phyloP scores from a whole-genome alignment of 2,113 vertebrate species.

The Lagopus muta region DNA sequence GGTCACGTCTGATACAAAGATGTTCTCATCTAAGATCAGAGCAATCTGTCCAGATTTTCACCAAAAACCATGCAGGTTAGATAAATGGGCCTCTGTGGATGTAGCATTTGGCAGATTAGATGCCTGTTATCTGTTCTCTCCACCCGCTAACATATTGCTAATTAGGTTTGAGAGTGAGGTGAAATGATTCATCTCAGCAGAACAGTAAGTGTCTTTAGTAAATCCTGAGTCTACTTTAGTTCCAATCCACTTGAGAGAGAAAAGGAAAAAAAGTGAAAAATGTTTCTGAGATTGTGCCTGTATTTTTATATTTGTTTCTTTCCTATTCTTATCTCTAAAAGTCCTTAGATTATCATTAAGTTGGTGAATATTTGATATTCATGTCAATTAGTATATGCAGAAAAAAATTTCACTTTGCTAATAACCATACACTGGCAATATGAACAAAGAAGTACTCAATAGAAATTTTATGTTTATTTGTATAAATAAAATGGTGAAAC shows the following conservation, averaged over 20 bases:
- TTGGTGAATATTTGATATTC: background rate
- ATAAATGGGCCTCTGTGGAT: constrained; percentile 60
- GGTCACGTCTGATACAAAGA: background rate
- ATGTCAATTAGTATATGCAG: background rate
- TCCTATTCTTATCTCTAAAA: background rate
- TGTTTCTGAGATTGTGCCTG: background rate
- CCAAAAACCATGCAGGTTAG: background rate
- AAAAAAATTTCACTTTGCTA: background rate
- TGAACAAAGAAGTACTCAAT: background rate
- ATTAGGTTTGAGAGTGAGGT: constrained; percentile 55
- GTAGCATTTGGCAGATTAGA: constrained; percentile 62
- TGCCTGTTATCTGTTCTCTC: constrained; percentile 63
- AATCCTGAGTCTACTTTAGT: constrained; percentile 38
- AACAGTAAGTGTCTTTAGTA: constrained; percentile 43
- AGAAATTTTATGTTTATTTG: background rate
- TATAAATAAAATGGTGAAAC: background rate
- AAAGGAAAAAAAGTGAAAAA: constrained; percentile 23
- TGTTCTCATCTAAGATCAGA: background rate
- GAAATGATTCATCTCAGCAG: constrained; percentile 63
- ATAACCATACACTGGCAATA: background rate
- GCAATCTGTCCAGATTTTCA: constrained; percentile 59
- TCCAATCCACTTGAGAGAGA: background rate
- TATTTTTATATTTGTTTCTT: background rate
- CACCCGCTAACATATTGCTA: constrained; percentile 63
- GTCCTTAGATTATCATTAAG: background rate